Conservation (phyloP, 2,113 vertebrate genomes). For the Callopanchax toddi region DNA sequence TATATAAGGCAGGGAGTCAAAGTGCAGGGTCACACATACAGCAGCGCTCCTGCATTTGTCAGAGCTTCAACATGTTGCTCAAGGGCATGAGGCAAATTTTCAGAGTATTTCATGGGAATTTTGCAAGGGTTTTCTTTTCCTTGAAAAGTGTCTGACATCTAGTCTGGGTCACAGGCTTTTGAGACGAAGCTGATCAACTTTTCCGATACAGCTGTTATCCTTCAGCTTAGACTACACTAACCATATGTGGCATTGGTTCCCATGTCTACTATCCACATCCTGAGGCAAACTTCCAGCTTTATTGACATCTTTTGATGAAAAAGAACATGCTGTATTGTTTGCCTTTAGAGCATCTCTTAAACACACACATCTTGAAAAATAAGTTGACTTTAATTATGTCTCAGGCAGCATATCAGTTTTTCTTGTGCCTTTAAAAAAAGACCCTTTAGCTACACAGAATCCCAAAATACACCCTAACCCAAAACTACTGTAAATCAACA, state of each 20-base stretch:
- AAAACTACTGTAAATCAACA: too few species aligned
- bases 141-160: slow-evolving; percentile 54
- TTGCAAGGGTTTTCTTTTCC: slow-evolving; percentile 32
- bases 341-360: not conserved
- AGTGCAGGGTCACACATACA: slow-evolving; percentile 15
- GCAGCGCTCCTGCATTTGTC: slow-evolving; percentile 5
- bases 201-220: slow-evolving; percentile 54
- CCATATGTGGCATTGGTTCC: slow-evolving; percentile 65
- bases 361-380: not conserved
- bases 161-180: slow-evolving; percentile 63
- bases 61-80: slow-evolving; percentile 30
- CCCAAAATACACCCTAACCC: not conserved
- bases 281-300: slow-evolving; percentile 11
- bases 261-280: slow-evolving; percentile 47
- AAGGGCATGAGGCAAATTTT: slow-evolving; percentile 42
- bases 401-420: slow-evolving; percentile 2
- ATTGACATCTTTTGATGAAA: slow-evolving; percentile 35
- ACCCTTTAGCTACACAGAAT: not conserved
- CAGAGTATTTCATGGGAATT: slow-evolving; percentile 52
- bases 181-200: slow-evolving; percentile 39
- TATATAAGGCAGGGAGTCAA: slow-evolving; percentile 16
- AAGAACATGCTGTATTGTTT: slow-evolving; percentile 41
- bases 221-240: slow-evolving; percentile 71
- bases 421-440: too few species aligned
- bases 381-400: slow-evolving; percentile 30